Evolutionary conservation across 2,797 vertebrate genomes (phyloP), one percentile per base, ranked within the genome.

Genomic region (Pitangus sulphuratus): DNA sequence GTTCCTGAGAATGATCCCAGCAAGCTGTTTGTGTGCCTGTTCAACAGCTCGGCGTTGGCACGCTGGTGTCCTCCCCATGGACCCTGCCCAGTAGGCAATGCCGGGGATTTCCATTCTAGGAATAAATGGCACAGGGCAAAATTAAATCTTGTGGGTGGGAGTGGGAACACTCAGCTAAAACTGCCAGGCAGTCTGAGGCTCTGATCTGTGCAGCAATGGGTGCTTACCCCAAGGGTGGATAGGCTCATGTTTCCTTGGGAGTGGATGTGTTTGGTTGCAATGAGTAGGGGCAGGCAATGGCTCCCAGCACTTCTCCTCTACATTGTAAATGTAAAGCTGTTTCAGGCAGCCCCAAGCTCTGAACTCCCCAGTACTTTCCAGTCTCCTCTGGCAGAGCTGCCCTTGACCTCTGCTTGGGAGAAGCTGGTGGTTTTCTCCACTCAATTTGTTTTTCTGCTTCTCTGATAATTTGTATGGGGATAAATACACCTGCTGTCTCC

Each of bases 401-500:
- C 85, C 85, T 95, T 96, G 91, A 93, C 75, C 44, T 88, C 47
- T 90, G 58, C 50, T 40, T 84, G 50, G 25, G 50, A 88, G 57
- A 93, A 84, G 69, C 72, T 78, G 33, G n/a, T 78, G 25, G 7
- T 75, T 91, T 84, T 71, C 39, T 80, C 31, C 21, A 7, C 40
- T 42, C 18, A 6, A 35, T 53, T 85, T 81, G 22, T 42, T 90
- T 95, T 84, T 61, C 64, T 92, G 45, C 48, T 77, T 92, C 91
- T 88, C 42, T 87, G n/a, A 19, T 81, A 37, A 9, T 60, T 42
- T 79, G n/a, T 56, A 1, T 30, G 80, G 75, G 20, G 54, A 86
- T 64, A 72, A 53, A 37, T 51, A 45, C 88, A 97, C 90, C 93
- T 96, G 94, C 90, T 90, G 35, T 88, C 66, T 91, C 72, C 54